phyloP scores from a whole-genome alignment of 2,113 vertebrate species.

The Platichthys stellatus region DNA sequence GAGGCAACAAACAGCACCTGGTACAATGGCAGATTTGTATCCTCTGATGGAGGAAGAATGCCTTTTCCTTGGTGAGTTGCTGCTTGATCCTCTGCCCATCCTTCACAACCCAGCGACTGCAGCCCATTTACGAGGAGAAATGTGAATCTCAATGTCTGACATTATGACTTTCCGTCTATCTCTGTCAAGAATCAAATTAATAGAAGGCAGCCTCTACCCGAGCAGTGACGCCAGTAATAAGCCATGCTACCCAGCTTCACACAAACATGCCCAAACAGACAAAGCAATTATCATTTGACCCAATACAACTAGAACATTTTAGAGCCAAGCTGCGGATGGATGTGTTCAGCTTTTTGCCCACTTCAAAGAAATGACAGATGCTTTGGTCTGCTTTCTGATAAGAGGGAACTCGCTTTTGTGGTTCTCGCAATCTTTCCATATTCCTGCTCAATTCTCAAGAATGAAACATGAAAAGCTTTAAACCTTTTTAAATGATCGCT shows the following conservation, averaged over 20 bases:
- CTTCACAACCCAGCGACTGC: neutral
- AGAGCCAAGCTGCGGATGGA: slow-evolving; percentile 15
- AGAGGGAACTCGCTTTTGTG: too few relatives aligned
- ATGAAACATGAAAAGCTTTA: neutral
- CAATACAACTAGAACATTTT: slow-evolving; percentile 16
- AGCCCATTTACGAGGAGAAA: neutral
- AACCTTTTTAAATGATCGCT: neutral
- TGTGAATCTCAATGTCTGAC: slow-evolving; percentile 17
- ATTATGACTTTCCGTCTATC: slow-evolving; percentile 44
- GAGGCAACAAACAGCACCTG: slow-evolving; percentile 58
- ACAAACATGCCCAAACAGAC: slow-evolving; percentile 8
- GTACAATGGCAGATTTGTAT: slow-evolving; percentile 18
- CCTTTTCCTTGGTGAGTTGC: slow-evolving; percentile 15
- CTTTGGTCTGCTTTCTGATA: slow-evolving; percentile 1
- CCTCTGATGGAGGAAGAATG: slow-evolving; percentile 1
- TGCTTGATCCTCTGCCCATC: slow-evolving; percentile 17
- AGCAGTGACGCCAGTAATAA: slow-evolving; percentile 36
- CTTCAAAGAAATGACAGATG: slow-evolving; percentile 29
- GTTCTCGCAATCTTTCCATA: too few relatives aligned
- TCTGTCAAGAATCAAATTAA: slow-evolving; percentile 62
- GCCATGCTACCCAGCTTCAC: neutral
- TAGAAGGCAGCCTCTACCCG: neutral
- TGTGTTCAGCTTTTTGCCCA: slow-evolving; percentile 17
- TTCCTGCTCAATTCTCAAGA: too few relatives aligned
- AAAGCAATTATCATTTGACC: slow-evolving; percentile 50